Base-by-base conservation (phyloP, 2,113 vertebrate genomes). In the Gorsachius goisagi region DNA sequence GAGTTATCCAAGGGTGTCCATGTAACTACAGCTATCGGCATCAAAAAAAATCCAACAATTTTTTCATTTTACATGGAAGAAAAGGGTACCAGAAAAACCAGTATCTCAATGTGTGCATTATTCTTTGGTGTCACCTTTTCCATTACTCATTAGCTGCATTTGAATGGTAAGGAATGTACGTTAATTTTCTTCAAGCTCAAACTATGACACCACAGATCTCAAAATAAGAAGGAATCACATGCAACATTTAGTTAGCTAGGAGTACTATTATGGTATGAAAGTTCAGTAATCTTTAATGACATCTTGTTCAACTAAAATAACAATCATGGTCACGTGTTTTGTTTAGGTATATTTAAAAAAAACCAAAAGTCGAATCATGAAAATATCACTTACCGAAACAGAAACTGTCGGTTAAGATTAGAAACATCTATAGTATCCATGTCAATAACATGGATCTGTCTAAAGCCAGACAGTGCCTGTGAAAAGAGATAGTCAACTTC, bases 401-500 rank as follows among this genome's bases (percentile, higher is more conserved):
- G 98, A 97, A 99, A 99, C 85, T 99, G 99, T 66, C 99, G 99
- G 96, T 99, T 99, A 74, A 99, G 98, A 95, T 99, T 99, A 79
- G 99, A 99, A 86, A 99, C 96, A 90, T 99, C 99, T 95, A 99
- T 99, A 56, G 98, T 99, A 89, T 99, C 99, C 99, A 99, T 99
- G 95, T 99, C 99, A 95, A 99, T 98, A n/a, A 99, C 99, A 93
- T 99, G 99, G 97, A 99, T 99, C 83, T 99, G 98, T 59, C 98
- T 99, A 97, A 99, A 99, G 73, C 99, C 99, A 62, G 99, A 99
- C 88, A 99, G 96, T 7, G 99, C 99, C 99, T 99, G 96, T 53
- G 39, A 52, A 89, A 97, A 98, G 74, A 97, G 89, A 95, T 7
- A 69, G 16, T 33, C 15, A 89, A 13, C 10, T 37, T 94, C 73